Evolutionary conservation across 2,888 invertebrate species (phyloP).

Genomic region (Drosophila subquinaria): DNA sequence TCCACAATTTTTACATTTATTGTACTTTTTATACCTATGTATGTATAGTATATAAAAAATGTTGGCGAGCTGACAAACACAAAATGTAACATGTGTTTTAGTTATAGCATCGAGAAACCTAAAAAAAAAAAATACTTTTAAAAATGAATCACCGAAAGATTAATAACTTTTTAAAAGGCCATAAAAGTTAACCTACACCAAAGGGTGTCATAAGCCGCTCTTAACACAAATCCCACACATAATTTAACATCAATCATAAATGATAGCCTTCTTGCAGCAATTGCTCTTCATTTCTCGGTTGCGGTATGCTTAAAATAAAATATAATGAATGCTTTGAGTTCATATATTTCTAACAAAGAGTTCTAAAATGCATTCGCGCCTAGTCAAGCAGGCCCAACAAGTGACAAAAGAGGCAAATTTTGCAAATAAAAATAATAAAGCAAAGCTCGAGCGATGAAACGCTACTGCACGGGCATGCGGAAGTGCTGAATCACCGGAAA

Average conservation of each 20-base stretch:
- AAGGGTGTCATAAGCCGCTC: slow-evolving; percentile 29
- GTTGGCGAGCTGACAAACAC: slow-evolving; percentile 47
- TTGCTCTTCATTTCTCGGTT: slow-evolving; percentile 3
- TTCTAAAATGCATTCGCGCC: slow-evolving; percentile 46
- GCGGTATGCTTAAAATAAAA: slow-evolving; percentile 34
- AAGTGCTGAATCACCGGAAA: slow-evolving; percentile 82
- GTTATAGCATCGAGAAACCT: slow-evolving; percentile 41
- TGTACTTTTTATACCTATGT: not conserved
- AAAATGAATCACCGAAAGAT: no score
- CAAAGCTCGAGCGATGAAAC: slow-evolving; percentile 23
- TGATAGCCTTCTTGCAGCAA: not conserved
- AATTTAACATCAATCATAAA: slow-evolving; percentile 52
- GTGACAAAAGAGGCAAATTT: slow-evolving; percentile 63
- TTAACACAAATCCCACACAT: slow-evolving; percentile 29
- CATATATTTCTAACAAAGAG: slow-evolving; percentile 50
- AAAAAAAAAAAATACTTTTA: slow-evolving; percentile 1
- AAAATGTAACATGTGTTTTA: slow-evolving; percentile 69
- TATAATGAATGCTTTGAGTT: slow-evolving; percentile 48
- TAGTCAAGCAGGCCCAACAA: slow-evolving; percentile 62
- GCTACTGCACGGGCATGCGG: slow-evolving; percentile 45
- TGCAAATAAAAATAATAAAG: slow-evolving; percentile 57
- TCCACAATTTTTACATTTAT: slow-evolving; percentile 22
- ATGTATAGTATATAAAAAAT: not conserved
- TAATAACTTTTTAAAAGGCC: slow-evolving; percentile 20
- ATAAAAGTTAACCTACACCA: slow-evolving; percentile 35